Evolutionary conservation across 2,888 invertebrate species (phyloP).

Genomic region (Ernsta delagoae): DNA sequence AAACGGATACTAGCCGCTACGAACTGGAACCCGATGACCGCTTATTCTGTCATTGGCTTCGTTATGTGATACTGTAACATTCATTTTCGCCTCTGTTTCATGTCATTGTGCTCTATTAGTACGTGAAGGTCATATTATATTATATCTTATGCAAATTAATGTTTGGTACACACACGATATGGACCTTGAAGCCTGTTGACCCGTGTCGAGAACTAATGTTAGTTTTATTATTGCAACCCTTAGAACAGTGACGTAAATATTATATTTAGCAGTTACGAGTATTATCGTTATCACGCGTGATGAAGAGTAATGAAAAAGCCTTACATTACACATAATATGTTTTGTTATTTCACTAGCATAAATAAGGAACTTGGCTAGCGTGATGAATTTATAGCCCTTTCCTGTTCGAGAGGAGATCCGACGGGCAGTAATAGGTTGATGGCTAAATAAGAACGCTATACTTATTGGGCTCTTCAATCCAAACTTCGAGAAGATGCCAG

Average conservation of each 20-base stretch:
- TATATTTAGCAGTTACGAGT: slow-evolving; percentile 17
- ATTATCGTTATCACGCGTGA: slow-evolving; percentile 7
- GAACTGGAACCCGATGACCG: slow-evolving; percentile 25
- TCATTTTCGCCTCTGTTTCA: slow-evolving; percentile 29
- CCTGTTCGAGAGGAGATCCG: no score
- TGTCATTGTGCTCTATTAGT: slow-evolving; percentile 28
- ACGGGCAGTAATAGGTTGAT: no score
- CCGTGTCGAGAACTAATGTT: slow-evolving; percentile 30
- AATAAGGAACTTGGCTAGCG: no score
- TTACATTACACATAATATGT: no score
- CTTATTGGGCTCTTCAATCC: no score
- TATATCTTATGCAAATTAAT: slow-evolving; percentile 33
- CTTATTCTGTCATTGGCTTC: slow-evolving; percentile 39
- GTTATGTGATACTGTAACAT: slow-evolving; percentile 24
- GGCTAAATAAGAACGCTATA: no score
- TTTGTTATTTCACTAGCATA: no score
- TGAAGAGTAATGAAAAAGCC: neutral
- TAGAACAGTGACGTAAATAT: slow-evolving; percentile 22
- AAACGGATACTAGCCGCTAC: slow-evolving; percentile 35
- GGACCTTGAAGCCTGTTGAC: slow-evolving; percentile 34
- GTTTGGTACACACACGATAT: slow-evolving; percentile 22
- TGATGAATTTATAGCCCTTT: no score
- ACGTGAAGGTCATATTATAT: slow-evolving; percentile 27
- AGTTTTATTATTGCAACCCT: slow-evolving; percentile 34
- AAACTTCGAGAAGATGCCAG: no score